Base-by-base conservation (phyloP, 2,113 vertebrate genomes). In the Damaliscus lunatus region DNA sequence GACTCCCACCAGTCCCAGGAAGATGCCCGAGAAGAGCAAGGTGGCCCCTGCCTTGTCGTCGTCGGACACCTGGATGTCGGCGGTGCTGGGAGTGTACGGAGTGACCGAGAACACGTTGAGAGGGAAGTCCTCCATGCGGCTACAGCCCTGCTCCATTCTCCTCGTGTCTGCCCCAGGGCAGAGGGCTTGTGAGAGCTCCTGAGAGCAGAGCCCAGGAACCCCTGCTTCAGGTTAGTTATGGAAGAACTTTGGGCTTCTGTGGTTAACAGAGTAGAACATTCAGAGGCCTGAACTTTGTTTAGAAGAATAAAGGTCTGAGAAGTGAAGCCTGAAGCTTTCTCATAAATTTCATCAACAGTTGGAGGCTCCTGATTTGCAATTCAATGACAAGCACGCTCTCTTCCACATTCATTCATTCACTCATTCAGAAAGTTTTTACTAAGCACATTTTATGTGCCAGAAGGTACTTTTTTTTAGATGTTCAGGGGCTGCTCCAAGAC, bases 11-110 rank as follows among this genome's bases (percentile, higher is more conserved):
- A 99, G 97, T 10, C 98, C 98, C 88, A 99, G 97, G 97, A 99
- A 99, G 84, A 99, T 94, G 92, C 99, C 99, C 5, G 99, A 99
- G 88, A 99, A 99, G 59, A 99, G 98, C 52, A 99, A 96, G 3
- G 99, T 98, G n/a, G 98, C 97, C 6, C 99, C 99, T 0, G 99
- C 99, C 97, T 99, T 99, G 98, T 99, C 98, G 0, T 98, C 96
- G 12, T 99, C 99, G 2, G 99, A 99, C 90, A 99, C 99, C 82
- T 98, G 96, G 84, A 96, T 96, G 94, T 99, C 98, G 0, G 99
- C 96, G 0, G 93, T 96, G 25, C 95, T 98, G 74, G 96, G 93
- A 3, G 98, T 98, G 91, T 97, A 98, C n/a, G 99, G 98, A 87
- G 98, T 97, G 62, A 99, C 95, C 1, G 99, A 99, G 93, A 99